These are phyloP conservation scores for Istiophorus platypterus DNA, from an alignment of 2,113 vertebrate genomes.

Conservation along the genomic window DNA sequence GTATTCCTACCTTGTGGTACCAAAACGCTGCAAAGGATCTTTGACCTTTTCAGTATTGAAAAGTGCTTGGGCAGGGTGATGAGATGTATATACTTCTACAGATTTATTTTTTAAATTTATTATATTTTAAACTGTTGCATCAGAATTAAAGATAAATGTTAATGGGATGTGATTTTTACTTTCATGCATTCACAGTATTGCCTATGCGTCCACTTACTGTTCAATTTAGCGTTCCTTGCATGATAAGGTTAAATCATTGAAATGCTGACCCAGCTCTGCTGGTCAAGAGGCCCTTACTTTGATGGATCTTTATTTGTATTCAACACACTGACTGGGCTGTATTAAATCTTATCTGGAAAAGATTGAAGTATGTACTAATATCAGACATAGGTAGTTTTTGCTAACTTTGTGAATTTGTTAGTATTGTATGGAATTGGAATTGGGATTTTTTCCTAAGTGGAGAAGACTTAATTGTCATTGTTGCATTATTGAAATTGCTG, in stretches of 20 bases:
- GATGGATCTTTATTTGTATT: constrained; percentile 10
- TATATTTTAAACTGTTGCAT: constrained; percentile 57
- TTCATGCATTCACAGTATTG: constrained; percentile 65
- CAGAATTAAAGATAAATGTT: constrained; percentile 48
- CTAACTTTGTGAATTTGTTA: background rate
- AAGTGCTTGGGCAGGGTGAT: constrained; percentile 39
- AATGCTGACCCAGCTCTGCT: constrained; percentile 27
- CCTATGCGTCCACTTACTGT: constrained; percentile 45
- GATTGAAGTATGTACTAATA: background rate
- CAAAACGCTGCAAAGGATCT: constrained; percentile 60
- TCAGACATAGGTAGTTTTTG: constrained; percentile 1
- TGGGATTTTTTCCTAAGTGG: constrained; percentile 18
- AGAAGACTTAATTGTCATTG: constrained; percentile 11
- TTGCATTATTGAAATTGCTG: background rate
- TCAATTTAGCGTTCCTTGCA: constrained; percentile 45
- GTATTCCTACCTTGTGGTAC: constrained; percentile 50
- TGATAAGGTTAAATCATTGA: constrained; percentile 14
- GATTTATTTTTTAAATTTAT: constrained; percentile 68
- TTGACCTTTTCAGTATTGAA: constrained; percentile 44
- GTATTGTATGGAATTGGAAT: constrained; percentile 4
- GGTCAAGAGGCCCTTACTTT: background rate
- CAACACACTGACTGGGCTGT: background rate
- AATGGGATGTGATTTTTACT: constrained; percentile 46
- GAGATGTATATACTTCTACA: constrained; percentile 61
- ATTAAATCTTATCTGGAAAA: background rate